Conservation (phyloP, 2,797 vertebrate genomes). For the Sebastes nivosus region DNA sequence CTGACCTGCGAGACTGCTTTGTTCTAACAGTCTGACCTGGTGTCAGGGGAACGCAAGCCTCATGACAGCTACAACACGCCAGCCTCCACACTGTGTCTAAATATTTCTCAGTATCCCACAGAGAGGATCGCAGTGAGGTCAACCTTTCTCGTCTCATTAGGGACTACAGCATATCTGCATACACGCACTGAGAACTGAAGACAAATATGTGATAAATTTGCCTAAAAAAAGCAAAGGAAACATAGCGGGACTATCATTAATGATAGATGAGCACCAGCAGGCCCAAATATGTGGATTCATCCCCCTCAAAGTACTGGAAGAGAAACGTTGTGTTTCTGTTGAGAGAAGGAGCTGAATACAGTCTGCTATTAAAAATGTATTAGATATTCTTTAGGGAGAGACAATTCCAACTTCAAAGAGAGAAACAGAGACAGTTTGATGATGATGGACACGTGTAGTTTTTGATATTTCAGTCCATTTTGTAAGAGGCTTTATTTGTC, state of each 20-base stretch:
- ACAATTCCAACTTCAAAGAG: constrained; percentile 28
- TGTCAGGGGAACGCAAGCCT: neutral
- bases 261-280: constrained; percentile 58
- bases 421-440: constrained; percentile 14
- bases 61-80: neutral
- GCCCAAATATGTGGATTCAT: constrained; percentile 40
- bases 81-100: constrained; percentile 2
- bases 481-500: neutral
- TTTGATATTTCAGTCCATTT: constrained; percentile 28
- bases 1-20: constrained; percentile 2
- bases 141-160: constrained; percentile 26
- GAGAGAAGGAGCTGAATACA: constrained; percentile 38
- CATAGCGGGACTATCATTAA: constrained; percentile 46
- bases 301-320: constrained; percentile 15
- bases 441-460: constrained; percentile 46
- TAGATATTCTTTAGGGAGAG: constrained; percentile 35
- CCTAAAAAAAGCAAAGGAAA: constrained; percentile 14
- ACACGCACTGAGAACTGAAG: neutral
- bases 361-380: constrained; percentile 57
- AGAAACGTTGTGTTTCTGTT: constrained; percentile 51
- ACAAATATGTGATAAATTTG: constrained; percentile 23
- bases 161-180: constrained; percentile 23
- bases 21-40: constrained; percentile 11
- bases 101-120: constrained; percentile 10
- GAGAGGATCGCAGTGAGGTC: constrained; percentile 35